Evolutionary conservation across 1,140 invertebrate genomes (phyloP).

Genomic region (Cotesia vestalis): DNA sequence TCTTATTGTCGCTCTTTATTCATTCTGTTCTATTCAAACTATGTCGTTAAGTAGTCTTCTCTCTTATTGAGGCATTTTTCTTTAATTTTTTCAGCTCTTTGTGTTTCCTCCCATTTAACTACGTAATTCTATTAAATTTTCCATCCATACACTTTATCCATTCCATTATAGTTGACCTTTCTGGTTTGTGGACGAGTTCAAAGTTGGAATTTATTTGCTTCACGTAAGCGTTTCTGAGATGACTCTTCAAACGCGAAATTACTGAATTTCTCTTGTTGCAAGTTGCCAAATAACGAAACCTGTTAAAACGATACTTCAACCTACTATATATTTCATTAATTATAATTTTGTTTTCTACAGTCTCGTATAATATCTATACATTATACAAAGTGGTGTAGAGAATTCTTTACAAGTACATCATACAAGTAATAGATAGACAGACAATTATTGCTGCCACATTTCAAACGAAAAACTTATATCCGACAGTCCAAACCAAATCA

Average conservation of each 20-base stretch:
- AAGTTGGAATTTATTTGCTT: slow-evolving; percentile 19
- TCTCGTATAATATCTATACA: no score
- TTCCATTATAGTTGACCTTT: background rate
- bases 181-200: background rate
- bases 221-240: background rate
- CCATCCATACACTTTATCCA: slow-evolving; percentile 12
- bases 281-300: background rate
- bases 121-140: slow-evolving; percentile 31
- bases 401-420: no score
- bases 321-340: no score
- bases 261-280: slow-evolving; percentile 1
- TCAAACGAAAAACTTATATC: no score
- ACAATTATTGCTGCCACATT: no score
- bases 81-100: background rate
- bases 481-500: no score
- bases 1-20: slow-evolving; percentile 18
- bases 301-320: no score
- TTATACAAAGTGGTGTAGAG: no score
- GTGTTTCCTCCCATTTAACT: background rate
- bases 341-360: no score
- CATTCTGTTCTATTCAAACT: slow-evolving; percentile 31
- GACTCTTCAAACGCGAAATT: slow-evolving; percentile 13
- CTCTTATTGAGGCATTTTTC: slow-evolving; percentile 19
- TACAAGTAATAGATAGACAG: no score
- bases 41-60: slow-evolving; percentile 13